Evolutionary conservation across 2,113 vertebrate species (phyloP).

Genomic region (Carettochelys insculpta): DNA sequence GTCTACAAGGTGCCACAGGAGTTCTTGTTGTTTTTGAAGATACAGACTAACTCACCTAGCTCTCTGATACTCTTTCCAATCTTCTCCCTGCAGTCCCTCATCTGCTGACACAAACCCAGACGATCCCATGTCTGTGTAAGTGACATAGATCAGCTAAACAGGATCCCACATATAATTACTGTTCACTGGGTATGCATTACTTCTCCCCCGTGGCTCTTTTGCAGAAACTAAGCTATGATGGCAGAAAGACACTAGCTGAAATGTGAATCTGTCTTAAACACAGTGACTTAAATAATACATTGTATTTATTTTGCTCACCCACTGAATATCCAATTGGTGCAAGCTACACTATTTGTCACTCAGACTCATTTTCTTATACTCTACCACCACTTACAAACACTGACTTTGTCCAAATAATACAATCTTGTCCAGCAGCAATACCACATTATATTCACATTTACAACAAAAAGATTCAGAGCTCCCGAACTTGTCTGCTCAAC

Average conservation of each 20-base stretch:
- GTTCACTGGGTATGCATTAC: not conserved
- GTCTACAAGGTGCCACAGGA: too few relatives aligned
- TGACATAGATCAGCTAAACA: not conserved
- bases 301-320: not conserved
- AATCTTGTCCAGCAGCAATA: not conserved
- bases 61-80: too few relatives aligned
- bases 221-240: not conserved
- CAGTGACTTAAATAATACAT: not conserved
- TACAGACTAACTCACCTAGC: too few relatives aligned
- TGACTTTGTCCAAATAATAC: not conserved
- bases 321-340: accelerated
- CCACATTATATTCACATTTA: not conserved
- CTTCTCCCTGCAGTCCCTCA: not conserved
- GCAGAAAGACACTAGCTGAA: not conserved
- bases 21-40: too few relatives aligned
- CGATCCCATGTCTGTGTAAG: not conserved
- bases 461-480: not conserved
- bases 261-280: not conserved
- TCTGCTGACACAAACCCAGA: not conserved
- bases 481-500: not conserved
- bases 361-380: not conserved
- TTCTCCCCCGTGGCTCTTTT: not conserved
- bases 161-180: not conserved
- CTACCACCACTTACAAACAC: not conserved
- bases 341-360: not conserved